Conservation (phyloP, 2,888 invertebrate genomes). For the Lottia gigantea region DNA sequence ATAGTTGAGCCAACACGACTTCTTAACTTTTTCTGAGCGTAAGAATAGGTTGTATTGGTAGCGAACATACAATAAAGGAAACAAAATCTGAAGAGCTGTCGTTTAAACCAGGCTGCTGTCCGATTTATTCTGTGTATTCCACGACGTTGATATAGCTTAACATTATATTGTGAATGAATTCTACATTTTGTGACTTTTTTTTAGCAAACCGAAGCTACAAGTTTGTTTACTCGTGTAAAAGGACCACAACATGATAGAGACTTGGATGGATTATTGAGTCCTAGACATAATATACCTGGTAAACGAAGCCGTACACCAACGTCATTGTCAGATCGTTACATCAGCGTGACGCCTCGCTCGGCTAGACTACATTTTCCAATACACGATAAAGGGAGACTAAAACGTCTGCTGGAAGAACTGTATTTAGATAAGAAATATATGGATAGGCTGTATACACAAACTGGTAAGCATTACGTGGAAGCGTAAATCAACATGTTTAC, state of each 20-base stretch:
- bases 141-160: too few species aligned
- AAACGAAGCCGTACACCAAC: not conserved
- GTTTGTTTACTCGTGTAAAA: not conserved
- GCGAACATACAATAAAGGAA: too few species aligned
- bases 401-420: slow-evolving; percentile 48
- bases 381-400: slow-evolving; percentile 40
- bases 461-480: slow-evolving; percentile 30
- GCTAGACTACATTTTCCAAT: not conserved
- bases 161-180: too few species aligned
- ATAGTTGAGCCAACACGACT: too few species aligned
- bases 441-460: slow-evolving; percentile 41
- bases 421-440: slow-evolving; percentile 55
- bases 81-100: too few species aligned
- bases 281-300: not conserved
- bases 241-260: not conserved
- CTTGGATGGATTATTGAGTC: not conserved
- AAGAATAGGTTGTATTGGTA: too few species aligned
- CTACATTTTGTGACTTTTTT: not conserved
- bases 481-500: too few species aligned
- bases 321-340: not conserved
- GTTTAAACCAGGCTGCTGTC: too few species aligned
- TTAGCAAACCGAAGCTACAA: not conserved
- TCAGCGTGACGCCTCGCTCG: not conserved
- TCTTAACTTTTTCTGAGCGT: too few species aligned
- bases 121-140: too few species aligned